These are phyloP conservation scores for Plecturocebus donacophilus DNA, from an alignment of 2,113 vertebrate genomes.

Conservation along the genomic window DNA sequence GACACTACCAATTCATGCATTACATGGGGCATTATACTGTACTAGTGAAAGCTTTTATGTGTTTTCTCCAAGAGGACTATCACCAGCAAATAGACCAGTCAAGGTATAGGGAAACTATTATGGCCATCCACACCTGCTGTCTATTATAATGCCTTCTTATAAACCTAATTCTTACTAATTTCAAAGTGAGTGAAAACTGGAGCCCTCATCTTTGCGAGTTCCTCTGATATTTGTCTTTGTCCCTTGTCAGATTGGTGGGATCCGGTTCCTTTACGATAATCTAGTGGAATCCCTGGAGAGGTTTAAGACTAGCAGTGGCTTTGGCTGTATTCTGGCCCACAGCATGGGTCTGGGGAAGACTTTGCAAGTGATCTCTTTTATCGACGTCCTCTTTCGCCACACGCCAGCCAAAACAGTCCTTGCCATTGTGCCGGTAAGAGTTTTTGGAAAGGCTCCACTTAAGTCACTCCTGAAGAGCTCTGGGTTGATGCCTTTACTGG, in stretches of 20 bases:
- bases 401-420: slow-evolving; percentile 97
- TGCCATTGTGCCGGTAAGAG: slow-evolving; percentile 97
- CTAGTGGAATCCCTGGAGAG: slow-evolving; percentile 97
- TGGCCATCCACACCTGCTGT: not conserved
- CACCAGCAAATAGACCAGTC: not conserved
- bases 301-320: slow-evolving; percentile 96
- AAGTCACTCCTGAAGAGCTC: not conserved
- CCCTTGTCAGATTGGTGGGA: slow-evolving; percentile 93
- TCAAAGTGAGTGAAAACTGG: not conserved
- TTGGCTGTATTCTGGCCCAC: slow-evolving; percentile 98
- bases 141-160: not conserved
- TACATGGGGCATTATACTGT: not conserved
- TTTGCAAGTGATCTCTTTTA: slow-evolving; percentile 97
- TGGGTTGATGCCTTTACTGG: not conserved
- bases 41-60: not conserved
- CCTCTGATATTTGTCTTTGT: slow-evolving; percentile 48
- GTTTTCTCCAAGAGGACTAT: not conserved
- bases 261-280: slow-evolving; percentile 98
- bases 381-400: slow-evolving; percentile 95
- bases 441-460: not conserved
- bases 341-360: slow-evolving; percentile 99
- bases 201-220: slow-evolving; percentile 33
- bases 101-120: not conserved
- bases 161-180: not conserved
- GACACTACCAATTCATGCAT: not conserved